phyloP scores from a whole-genome alignment of 2,797 vertebrate species.

The Streptopelia turtur region DNA sequence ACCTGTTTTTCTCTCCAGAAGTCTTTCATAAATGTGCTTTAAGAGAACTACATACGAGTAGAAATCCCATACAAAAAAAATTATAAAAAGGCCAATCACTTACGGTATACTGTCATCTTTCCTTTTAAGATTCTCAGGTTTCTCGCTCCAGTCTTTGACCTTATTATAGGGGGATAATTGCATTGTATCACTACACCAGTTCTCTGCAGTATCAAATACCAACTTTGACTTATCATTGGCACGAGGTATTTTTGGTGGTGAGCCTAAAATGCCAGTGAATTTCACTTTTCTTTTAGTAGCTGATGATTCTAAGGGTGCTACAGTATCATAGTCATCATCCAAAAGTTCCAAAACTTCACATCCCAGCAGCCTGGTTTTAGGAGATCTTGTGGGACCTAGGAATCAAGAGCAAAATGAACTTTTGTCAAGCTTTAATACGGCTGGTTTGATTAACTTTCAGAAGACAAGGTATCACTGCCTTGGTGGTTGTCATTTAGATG shows the following conservation, averaged over 20 bases:
- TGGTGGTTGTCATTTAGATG: not conserved
- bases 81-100: not conserved
- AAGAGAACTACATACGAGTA: not conserved
- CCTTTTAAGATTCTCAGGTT: not conserved
- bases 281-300: constrained; percentile 69
- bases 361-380: not conserved
- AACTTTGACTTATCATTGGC: not conserved
- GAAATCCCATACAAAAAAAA: not conserved
- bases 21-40: not conserved
- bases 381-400: constrained; percentile 78
- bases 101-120: not conserved
- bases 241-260: constrained; percentile 66
- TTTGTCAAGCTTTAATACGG: not conserved
- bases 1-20: not conserved
- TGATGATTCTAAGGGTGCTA: constrained; percentile 30
- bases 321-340: constrained; percentile 54
- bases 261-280: constrained; percentile 69
- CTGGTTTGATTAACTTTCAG: not conserved
- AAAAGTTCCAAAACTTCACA: constrained; percentile 73
- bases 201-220: not conserved
- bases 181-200: not conserved
- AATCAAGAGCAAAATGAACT: constrained; percentile 5
- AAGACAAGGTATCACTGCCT: not conserved
- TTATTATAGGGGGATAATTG: not conserved
- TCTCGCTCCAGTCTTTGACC: not conserved